Evolutionary conservation across 2,888 invertebrate species (phyloP).

Genomic region (Drosophila borborema): DNA sequence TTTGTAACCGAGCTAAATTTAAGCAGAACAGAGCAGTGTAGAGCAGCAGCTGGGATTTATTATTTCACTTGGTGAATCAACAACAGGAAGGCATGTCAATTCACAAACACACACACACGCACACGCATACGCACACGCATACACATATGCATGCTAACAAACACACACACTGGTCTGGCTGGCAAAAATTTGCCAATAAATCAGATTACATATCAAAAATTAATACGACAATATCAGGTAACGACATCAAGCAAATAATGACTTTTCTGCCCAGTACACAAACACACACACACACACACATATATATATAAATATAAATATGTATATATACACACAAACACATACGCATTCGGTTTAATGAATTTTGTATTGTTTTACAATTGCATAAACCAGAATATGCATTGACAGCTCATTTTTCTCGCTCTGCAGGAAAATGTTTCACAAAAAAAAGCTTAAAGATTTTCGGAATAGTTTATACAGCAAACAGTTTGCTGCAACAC

Average conservation of each 20-base stretch:
- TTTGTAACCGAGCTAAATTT: constrained; percentile 20
- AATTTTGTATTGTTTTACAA: constrained; percentile 47
- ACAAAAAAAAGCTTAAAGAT: constrained; percentile 10
- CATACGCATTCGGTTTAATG: constrained; percentile 28
- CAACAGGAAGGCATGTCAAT: constrained; percentile 62
- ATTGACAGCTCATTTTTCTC: constrained; percentile 28
- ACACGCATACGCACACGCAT: background rate
- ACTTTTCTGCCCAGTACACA: constrained; percentile 35
- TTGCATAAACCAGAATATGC: constrained; percentile 21
- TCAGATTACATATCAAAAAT: constrained; percentile 57
- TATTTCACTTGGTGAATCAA: constrained; percentile 54
- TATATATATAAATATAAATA: background rate
- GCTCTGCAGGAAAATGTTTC: background rate
- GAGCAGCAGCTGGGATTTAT: constrained; percentile 29
- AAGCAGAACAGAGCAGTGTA: background rate
- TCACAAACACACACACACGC: constrained; percentile 3
- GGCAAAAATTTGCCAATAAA: constrained; percentile 59
- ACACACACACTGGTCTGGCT: constrained; percentile 22
- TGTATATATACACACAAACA: background rate
- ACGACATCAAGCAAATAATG: constrained; percentile 55
- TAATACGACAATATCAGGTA: constrained; percentile 48
- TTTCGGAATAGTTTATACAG: constrained; percentile 8
- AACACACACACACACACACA: constrained; percentile 11
- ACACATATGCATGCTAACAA: constrained; percentile 15
- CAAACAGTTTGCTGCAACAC: background rate